phyloP scores from a whole-genome alignment of 2,797 vertebrate genomes.

The Labroides dimidiatus region DNA sequence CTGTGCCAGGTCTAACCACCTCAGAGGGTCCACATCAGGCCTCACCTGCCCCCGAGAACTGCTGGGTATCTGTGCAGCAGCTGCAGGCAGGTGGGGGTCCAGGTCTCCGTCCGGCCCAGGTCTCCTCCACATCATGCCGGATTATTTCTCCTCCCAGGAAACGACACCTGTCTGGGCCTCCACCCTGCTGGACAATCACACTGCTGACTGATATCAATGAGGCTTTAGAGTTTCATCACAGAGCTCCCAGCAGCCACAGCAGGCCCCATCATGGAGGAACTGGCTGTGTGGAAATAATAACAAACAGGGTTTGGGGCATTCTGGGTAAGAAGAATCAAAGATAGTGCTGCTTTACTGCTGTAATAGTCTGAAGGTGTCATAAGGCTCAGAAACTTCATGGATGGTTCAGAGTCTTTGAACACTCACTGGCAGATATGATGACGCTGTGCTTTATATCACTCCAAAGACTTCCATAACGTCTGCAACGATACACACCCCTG shows the following conservation, averaged over 20 bases:
- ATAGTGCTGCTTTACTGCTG: background rate
- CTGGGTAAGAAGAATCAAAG: constrained; percentile 29
- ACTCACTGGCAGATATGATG: no score
- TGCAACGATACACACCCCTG: no score
- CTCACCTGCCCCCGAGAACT: constrained; percentile 58
- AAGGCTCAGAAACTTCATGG: background rate
- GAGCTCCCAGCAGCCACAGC: constrained; percentile 37
- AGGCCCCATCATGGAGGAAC: constrained; percentile 28
- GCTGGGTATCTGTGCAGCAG: constrained; percentile 50
- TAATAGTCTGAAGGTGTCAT: background rate
- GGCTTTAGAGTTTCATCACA: constrained; percentile 53
- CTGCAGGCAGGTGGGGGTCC: constrained; percentile 51
- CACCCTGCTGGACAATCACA: constrained; percentile 57
- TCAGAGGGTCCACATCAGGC: constrained; percentile 49
- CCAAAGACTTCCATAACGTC: no score
- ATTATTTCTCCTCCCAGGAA: constrained; percentile 61
- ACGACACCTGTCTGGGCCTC: constrained; percentile 60
- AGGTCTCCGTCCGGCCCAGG: constrained; percentile 35
- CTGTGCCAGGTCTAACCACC: constrained; percentile 66
- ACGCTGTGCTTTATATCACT: no score
- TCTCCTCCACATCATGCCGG: constrained; percentile 40
- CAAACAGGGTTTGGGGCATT: constrained; percentile 24
- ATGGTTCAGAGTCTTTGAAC: no score
- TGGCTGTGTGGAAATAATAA: constrained; percentile 48
- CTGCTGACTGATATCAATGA: constrained; percentile 58